These are phyloP conservation scores for Atrina japonica DNA, from an alignment of 2,888 invertebrate genomes.

Conservation along the genomic window DNA sequence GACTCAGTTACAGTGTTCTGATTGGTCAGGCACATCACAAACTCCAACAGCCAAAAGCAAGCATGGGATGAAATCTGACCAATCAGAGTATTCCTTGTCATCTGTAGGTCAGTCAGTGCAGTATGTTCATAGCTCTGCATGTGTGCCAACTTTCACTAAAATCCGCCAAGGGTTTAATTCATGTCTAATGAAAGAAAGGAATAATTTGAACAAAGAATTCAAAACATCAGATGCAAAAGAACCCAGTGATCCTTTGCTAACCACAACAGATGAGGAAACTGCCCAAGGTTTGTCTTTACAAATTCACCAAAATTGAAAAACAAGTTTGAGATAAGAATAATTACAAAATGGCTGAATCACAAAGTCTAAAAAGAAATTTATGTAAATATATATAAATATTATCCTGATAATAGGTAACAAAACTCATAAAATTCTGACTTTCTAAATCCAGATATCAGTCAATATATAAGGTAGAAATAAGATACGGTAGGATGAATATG, in stretches of 20 bases:
- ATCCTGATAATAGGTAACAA: too few species aligned
- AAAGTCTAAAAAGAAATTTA: too few species aligned
- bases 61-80: constrained; percentile 61
- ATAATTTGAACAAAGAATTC: constrained; percentile 8
- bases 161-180: constrained; percentile 71
- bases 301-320: not conserved
- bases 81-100: constrained; percentile 71
- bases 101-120: constrained; percentile 68
- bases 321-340: too few species aligned
- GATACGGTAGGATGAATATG: too few species aligned
- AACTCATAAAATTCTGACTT: too few species aligned
- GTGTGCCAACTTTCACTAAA: constrained; percentile 71
- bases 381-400: too few species aligned
- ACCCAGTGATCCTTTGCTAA: not conserved
- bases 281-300: constrained; percentile 7
- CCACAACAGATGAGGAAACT: not conserved
- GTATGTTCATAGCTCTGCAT: constrained; percentile 62
- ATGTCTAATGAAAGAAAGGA: constrained; percentile 60
- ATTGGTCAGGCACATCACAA: constrained; percentile 78
- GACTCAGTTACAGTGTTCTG: constrained; percentile 85
- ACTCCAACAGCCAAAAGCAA: constrained; percentile 46
- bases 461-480: too few species aligned
- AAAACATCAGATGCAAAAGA: not conserved
- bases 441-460: too few species aligned
- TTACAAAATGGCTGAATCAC: too few species aligned